phyloP scores from a whole-genome alignment of 2,113 vertebrate species.

The Spea bombifrons region DNA sequence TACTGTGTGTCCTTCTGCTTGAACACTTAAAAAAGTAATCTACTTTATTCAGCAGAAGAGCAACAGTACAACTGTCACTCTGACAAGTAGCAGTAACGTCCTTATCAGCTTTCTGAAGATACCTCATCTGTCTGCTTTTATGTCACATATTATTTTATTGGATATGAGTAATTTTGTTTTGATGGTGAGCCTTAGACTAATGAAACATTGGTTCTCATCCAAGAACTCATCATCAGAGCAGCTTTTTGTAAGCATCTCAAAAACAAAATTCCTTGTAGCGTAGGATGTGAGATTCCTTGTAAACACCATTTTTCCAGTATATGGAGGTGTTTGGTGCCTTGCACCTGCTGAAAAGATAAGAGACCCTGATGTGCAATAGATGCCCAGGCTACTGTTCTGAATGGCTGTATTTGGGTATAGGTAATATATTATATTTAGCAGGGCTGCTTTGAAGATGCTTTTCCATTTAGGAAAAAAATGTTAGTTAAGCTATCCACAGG shows the following conservation, averaged over 20 bases:
- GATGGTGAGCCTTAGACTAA: conserved; percentile 59
- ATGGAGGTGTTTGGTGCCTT: not conserved
- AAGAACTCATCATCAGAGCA: conserved; percentile 57
- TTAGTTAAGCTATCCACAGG: too few species aligned
- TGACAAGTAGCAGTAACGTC: conserved; percentile 5
- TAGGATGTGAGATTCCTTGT: conserved; percentile 42
- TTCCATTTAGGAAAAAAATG: too few species aligned
- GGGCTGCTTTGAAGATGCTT: too few species aligned
- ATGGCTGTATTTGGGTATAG: too few species aligned
- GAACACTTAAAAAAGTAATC: not conserved
- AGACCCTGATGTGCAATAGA: too few species aligned
- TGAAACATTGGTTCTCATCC: conserved; percentile 58
- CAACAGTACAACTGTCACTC: not conserved
- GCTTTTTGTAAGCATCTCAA: conserved; percentile 61
- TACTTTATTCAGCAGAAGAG: not conserved
- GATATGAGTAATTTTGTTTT: conserved; percentile 54
- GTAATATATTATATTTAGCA: too few species aligned
- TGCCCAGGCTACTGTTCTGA: too few species aligned
- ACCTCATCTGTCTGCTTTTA: conserved; percentile 26
- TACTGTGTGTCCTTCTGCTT: not conserved
- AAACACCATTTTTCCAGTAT: not conserved
- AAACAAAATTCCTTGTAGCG: conserved; percentile 54
- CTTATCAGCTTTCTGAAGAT: conserved; percentile 47
- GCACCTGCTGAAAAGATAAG: not conserved
- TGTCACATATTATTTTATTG: not conserved